Conservation (phyloP, 2,888 invertebrate genomes). For the Erebia palarica region DNA sequence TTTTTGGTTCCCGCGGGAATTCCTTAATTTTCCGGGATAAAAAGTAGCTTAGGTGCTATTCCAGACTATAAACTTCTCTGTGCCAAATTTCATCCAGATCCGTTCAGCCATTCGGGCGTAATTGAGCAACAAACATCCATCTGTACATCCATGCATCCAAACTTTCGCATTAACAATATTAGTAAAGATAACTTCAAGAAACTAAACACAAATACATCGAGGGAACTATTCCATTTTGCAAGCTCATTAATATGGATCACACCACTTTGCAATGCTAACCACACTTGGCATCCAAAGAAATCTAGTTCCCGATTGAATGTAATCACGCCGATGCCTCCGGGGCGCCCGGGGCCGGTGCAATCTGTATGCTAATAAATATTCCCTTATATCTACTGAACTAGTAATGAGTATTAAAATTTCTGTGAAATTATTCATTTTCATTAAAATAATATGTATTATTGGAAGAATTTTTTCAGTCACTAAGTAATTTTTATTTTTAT, state of each 20-base stretch:
- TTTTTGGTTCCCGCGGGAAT: too few species aligned
- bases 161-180: too few species aligned
- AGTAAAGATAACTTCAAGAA: background rate
- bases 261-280: constrained; percentile 39
- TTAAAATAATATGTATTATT: too few species aligned
- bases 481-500: too few species aligned
- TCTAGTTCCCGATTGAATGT: constrained; percentile 38
- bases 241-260: constrained; percentile 37
- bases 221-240: constrained; percentile 19
- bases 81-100: too few species aligned
- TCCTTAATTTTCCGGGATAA: too few species aligned
- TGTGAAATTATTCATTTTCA: background rate
- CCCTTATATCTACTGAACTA: constrained; percentile 3
- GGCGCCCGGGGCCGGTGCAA: constrained; percentile 30
- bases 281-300: constrained; percentile 36
- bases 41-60: too few species aligned
- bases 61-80: too few species aligned
- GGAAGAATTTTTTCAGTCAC: too few species aligned
- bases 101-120: too few species aligned
- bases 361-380: constrained; percentile 38
- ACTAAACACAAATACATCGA: background rate
- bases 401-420: background rate
- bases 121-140: too few species aligned
- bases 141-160: too few species aligned
- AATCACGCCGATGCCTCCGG: constrained; percentile 29